Conservation (phyloP, 2,888 invertebrate species). For the Abrostola tripartita region DNA sequence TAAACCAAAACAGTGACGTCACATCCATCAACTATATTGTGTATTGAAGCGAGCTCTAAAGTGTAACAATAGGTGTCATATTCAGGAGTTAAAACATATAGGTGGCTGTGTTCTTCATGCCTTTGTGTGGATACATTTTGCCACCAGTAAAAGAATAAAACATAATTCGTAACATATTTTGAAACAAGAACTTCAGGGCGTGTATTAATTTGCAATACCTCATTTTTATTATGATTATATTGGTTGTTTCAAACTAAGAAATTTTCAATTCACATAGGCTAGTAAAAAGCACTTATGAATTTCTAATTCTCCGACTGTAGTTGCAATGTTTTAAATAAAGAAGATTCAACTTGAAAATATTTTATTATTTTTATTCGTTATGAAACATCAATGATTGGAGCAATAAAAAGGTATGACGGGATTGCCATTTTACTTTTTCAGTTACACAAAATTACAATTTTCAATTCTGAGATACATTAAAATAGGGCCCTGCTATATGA, state of each 20-base stretch:
- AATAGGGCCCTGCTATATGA: neutral
- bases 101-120: neutral
- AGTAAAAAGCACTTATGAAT: too few species aligned
- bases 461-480: neutral
- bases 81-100: neutral
- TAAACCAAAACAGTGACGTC: slow-evolving; percentile 4
- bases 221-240: too few species aligned
- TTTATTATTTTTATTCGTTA: too few species aligned
- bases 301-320: too few species aligned
- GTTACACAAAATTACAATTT: neutral
- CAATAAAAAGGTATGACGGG: neutral
- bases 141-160: neutral
- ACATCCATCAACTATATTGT: slow-evolving; percentile 1
- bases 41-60: neutral
- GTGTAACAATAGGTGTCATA: slow-evolving; percentile 1
- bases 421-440: neutral
- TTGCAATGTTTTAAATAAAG: too few species aligned
- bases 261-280: too few species aligned
- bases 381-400: too few species aligned
- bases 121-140: neutral
- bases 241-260: too few species aligned
- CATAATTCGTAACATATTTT: too few species aligned
- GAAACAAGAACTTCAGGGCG: too few species aligned
- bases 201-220: too few species aligned
- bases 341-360: too few species aligned